These are phyloP conservation scores for Parochlus steinenii DNA, from an alignment of 2,888 invertebrate genomes.

Conservation along the genomic window DNA sequence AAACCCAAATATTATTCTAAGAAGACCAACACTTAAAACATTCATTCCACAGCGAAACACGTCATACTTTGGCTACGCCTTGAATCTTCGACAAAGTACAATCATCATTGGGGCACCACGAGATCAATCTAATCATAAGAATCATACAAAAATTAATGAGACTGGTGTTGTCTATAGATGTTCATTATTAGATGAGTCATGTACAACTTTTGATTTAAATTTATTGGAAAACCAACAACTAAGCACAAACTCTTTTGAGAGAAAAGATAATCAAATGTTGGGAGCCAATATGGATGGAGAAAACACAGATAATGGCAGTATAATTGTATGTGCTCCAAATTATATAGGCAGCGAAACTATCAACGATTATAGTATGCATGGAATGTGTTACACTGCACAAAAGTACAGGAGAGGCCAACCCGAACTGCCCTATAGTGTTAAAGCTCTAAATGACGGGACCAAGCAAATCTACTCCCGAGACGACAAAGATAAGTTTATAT, in stretches of 20 bases:
- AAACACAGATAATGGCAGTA: conserved; percentile 25
- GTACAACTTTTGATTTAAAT: conserved; percentile 28
- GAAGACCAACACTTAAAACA: conserved; percentile 19
- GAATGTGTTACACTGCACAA: conserved; percentile 28
- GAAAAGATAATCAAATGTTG: conserved; percentile 32
- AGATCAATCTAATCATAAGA: conserved; percentile 31
- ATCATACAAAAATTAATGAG: conserved; percentile 28
- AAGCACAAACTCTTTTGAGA: conserved; percentile 24
- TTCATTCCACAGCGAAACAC: conserved; percentile 21
- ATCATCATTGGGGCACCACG: conserved; percentile 36
- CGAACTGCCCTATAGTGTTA: conserved; percentile 21
- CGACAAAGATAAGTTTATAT: too few relatives aligned
- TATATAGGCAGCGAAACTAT: conserved; percentile 20
- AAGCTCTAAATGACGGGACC: conserved; percentile 14
- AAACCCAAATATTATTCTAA: conserved; percentile 21
- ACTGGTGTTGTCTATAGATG: conserved; percentile 39
- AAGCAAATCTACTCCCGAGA: conserved; percentile 21
- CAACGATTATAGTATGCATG: conserved; percentile 26
- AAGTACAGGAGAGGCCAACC: conserved; percentile 24
- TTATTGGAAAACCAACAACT: conserved; percentile 21
- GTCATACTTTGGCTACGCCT: conserved; percentile 26
- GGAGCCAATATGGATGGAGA: conserved; percentile 34
- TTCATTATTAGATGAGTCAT: conserved; percentile 20
- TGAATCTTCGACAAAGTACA: conserved; percentile 27
- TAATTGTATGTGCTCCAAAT: conserved; percentile 29